Conservation (phyloP, 2,888 invertebrate genomes). For the Drosophila merina region DNA sequence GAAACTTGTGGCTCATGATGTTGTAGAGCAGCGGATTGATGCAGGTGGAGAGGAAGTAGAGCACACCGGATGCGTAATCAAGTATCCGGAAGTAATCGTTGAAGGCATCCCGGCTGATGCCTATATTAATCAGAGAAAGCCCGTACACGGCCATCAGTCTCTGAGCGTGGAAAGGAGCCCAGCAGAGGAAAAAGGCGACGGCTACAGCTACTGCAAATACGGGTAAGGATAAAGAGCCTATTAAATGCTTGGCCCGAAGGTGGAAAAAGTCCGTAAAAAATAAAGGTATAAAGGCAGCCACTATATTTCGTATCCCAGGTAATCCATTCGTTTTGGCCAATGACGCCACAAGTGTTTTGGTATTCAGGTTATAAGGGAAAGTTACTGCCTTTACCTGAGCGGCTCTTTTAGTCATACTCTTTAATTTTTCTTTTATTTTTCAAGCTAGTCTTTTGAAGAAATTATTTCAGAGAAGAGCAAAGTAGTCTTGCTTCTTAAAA, state of each 20-base stretch:
- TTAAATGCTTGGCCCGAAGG: slow-evolving; percentile 19
- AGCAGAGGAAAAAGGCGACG: slow-evolving; percentile 92
- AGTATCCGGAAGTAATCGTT: slow-evolving; percentile 87
- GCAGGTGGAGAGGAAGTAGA: slow-evolving; percentile 88
- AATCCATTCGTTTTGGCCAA: background rate
- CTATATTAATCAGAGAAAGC: slow-evolving; percentile 72
- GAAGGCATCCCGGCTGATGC: slow-evolving; percentile 81
- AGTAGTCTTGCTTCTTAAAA: background rate
- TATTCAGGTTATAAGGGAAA: background rate
- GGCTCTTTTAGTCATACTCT: background rate
- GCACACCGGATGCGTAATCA: slow-evolving; percentile 87
- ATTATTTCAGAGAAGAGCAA: background rate
- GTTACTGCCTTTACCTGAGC: background rate
- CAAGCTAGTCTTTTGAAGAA: no score
- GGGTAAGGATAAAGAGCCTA: slow-evolving; percentile 22
- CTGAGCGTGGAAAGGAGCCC: slow-evolving; percentile 97
- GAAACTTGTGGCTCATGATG: slow-evolving; percentile 89
- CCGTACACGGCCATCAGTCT: slow-evolving; percentile 92
- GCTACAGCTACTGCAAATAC: slow-evolving; percentile 91
- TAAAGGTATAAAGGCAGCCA: background rate
- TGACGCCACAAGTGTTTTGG: slow-evolving; percentile 1
- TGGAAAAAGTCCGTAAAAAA: background rate
- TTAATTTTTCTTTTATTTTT: background rate
- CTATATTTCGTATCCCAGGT: background rate
- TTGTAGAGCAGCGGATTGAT: slow-evolving; percentile 89